Evolutionary conservation across 2,888 invertebrate species (phyloP), one percentile per base, ranked within the genome.

Genomic region (Platypus cylindrus): DNA sequence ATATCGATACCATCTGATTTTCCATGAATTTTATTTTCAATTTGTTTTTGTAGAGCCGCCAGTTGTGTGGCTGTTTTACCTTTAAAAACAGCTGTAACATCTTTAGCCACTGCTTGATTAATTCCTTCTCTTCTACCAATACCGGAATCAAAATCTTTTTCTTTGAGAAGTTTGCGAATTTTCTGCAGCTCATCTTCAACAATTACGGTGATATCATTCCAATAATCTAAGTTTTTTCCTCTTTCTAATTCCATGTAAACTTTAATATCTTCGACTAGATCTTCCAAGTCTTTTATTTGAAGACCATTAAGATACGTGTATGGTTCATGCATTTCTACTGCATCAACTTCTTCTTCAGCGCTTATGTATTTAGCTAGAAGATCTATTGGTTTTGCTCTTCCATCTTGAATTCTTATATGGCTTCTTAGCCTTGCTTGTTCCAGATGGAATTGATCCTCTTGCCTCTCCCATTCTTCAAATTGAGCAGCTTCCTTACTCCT

Each of bases 301-400:
- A 97, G 66, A 0, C 95, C 94, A 55, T 90, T 86, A 1, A 98
- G 70, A 58, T 93, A 93, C 0, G 86, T 85, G 58, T 95, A 93
- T 0, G 98, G 97, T 59, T 98, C 95, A 56, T 94, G 91, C 87
- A 98, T 90, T 66, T 97, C 95, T 15, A 95, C 80, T 0, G 91
- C 86, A 51, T 93, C 84, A 32, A 86, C 85, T 45, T 81, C 73
- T 45, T 81, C 73, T 52, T 91, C 86, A 1, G 85, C 82, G 56
- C 85, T 84, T 36, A 95, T 87, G 54, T 97, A 98, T 66, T 95
- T 87, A 0, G 95, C 95, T 35, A 98, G 65, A 43, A 97, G 68
- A 68, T 99, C 98, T 46, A 99, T 98, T 0, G 98, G 95, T 56
- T 98, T 98, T 0, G 97, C 95, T 37, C 42, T 30, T 20, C 44